A percentile compares a stretch with the other conserved stretches of the same genome.
phyloP scores from a whole-genome alignment of 2,113 vertebrate genomes.

The Pavo muticus region DNA sequence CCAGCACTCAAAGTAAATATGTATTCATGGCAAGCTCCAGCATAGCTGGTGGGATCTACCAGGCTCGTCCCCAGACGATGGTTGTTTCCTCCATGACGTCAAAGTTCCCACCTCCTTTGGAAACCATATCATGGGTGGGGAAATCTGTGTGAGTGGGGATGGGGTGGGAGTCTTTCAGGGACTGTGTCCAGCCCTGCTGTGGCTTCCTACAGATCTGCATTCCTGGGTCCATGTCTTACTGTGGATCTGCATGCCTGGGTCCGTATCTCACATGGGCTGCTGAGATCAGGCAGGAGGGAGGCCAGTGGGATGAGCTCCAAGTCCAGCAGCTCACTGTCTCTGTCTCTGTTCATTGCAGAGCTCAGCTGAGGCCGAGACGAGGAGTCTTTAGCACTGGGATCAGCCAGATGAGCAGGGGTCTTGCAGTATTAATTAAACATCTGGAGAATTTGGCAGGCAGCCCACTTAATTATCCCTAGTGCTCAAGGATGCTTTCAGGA shows the following conservation, averaged over 20 bases:
- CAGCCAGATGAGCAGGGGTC: constrained; percentile 1
- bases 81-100: not conserved
- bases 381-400: not conserved
- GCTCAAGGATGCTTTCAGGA: constrained; percentile 5
- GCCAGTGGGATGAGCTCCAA: not conserved
- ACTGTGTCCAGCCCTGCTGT: not conserved
- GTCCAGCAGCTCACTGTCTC: not conserved
- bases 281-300: not conserved
- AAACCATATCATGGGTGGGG: not conserved
- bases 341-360: not conserved
- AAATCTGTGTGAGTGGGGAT: not conserved
- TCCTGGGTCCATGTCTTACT: not conserved
- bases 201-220: not conserved
- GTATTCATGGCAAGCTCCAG: not conserved
- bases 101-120: not conserved
- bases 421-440: constrained; percentile 62
- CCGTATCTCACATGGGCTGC: not conserved
- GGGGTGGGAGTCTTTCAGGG: not conserved
- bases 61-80: not conserved
- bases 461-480: constrained; percentile 29
- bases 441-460: constrained; percentile 43
- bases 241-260: not conserved
- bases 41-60: not conserved
- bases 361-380: not conserved
- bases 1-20: not conserved